Evolutionary conservation across 2,113 vertebrate genomes (phyloP).

Genomic region (Vulpes vulpes): DNA sequence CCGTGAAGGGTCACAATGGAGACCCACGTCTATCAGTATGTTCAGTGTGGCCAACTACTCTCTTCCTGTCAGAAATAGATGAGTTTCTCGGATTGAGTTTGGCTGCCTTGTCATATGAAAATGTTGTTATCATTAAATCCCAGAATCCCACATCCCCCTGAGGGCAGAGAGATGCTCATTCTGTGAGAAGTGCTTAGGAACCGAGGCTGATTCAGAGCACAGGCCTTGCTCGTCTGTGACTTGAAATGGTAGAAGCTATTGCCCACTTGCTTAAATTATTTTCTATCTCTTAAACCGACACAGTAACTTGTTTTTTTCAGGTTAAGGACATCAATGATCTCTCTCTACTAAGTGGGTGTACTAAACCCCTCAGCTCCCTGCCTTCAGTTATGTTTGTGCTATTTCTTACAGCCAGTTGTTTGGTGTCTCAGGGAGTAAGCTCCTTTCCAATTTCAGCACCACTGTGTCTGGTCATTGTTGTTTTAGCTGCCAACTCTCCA

Average conservation of each 20-base stretch:
- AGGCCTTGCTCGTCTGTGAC: background rate
- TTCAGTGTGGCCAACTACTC: background rate
- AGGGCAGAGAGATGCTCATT: background rate
- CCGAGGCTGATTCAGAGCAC: background rate
- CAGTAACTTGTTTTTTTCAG: background rate
- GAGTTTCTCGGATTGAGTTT: background rate
- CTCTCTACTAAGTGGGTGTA: background rate
- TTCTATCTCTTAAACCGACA: background rate
- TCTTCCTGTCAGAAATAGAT: background rate
- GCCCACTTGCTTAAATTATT: background rate
- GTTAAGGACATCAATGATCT: background rate
- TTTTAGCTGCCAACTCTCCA: background rate
- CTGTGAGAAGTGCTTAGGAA: background rate
- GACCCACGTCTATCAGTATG: background rate
- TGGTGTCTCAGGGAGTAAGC: background rate
- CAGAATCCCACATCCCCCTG: background rate
- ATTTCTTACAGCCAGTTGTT: rapidly evolving
- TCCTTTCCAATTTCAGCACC: background rate
- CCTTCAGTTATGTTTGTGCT: background rate
- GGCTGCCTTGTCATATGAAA: background rate
- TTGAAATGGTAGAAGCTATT: background rate
- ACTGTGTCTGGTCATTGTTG: background rate
- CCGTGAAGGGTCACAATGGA: background rate
- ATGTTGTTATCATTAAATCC: background rate
- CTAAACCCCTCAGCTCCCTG: background rate